Evolutionary conservation across 2,888 invertebrate species (phyloP).

Genomic region (Caenorhabditis afra): DNA sequence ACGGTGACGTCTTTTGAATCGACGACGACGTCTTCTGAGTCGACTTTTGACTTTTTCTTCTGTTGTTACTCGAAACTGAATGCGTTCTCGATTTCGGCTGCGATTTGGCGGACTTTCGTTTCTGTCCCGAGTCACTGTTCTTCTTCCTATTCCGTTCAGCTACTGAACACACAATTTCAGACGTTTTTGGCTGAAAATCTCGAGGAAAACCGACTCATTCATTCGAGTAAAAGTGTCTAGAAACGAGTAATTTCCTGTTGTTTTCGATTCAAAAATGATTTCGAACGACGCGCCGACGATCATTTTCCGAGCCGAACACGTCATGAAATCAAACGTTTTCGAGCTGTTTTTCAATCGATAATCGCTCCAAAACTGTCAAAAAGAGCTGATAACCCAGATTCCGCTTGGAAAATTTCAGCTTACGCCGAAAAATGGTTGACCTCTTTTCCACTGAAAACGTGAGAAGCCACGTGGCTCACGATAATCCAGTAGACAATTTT

Average conservation of each 20-base stretch:
- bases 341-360: too few species aligned
- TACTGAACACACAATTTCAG: slow-evolving; percentile 9
- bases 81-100: slow-evolving; percentile 7
- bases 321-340: too few species aligned
- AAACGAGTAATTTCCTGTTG: slow-evolving; percentile 16
- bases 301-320: too few species aligned
- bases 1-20: too few species aligned
- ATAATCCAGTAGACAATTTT: too few species aligned
- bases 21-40: slow-evolving; percentile 4
- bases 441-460: too few species aligned
- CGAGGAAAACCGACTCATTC: slow-evolving; percentile 25
- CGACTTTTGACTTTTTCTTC: background rate
- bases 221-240: slow-evolving; percentile 43
- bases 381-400: too few species aligned
- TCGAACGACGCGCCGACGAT: background rate
- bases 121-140: slow-evolving; percentile 10
- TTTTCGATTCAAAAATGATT: slow-evolving; percentile 20
- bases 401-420: too few species aligned
- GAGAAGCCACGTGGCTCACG: too few species aligned
- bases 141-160: slow-evolving; percentile 32
- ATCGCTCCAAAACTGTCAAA: too few species aligned
- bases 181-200: background rate
- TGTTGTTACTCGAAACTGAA: background rate
- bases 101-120: background rate
- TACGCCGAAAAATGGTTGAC: too few species aligned